Evolutionary conservation across 2,888 invertebrate species (phyloP), one percentile per base, ranked within the genome.

Genomic region (Drosophila affinis): DNA sequence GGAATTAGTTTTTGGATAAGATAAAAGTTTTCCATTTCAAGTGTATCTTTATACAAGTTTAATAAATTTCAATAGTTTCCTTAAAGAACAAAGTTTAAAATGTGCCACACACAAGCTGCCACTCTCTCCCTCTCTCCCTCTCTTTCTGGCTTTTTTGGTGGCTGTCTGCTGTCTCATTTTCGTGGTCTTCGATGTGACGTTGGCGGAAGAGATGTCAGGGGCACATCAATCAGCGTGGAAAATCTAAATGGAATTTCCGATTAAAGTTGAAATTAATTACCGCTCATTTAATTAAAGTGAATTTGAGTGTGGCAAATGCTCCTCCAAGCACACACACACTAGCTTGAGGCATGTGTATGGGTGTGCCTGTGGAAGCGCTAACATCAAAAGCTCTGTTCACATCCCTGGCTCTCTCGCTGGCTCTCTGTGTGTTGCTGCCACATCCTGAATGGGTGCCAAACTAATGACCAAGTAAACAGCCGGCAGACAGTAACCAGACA

Each of bases 241-340:
- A 90, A 89, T 90, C 89, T 90, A 90, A 90, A 90, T 89, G 90
- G 90, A 90, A 90, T 90, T 91, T 90, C 90, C 88, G 90, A 91
- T 91, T 91, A 91, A 91, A 91, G 83, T 91, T 90, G 81, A 91
- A 91, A 91, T 91, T 91, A 91, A 91, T 91, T 91, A 88, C 84
- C 83, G 70, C 89, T 89, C 91, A 90, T 91, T 91, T 91, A 91
- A 91, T 91, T 91, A 91, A 91, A 89, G 88, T 90, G 87, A 88
- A 89, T 84, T 91, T 89, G 85, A 89, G 85, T 87, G 87, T 88
- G 81, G 77, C 59, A 60, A 45, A 24, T n/a, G 46, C n/a, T n/a
- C n/a, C n/a, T n/a, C n/a, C n/a, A n/a, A n/a, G n/a, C n/a, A n/a
- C n/a, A n/a, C n/a, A 62, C 14, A 59, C 55, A 59, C 55, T 24